Percentiles rank a stretch among this genome's conserved stretches.
Conservation (phyloP, 35 echinoderm and acorn worm species). For the Anneissia japonica region DNA sequence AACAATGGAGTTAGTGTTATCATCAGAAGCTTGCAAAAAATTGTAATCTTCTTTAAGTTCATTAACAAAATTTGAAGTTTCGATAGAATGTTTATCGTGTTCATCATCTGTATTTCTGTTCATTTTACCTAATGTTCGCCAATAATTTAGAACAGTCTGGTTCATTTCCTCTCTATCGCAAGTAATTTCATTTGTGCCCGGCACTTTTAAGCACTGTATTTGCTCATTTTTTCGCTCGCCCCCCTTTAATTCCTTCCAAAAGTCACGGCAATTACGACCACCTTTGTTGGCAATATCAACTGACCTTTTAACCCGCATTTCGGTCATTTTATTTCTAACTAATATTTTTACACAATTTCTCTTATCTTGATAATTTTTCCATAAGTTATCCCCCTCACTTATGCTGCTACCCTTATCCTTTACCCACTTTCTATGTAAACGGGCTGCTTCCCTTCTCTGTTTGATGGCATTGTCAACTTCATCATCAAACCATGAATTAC, state of each 20-base stretch:
- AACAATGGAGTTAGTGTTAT: not conserved
- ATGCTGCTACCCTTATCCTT: not conserved
- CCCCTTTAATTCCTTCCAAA: slow-evolving; percentile 7
- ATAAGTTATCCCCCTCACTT: not conserved
- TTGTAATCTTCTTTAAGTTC: not conserved
- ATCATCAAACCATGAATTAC: too few relatives aligned
- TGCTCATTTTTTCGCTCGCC: not conserved
- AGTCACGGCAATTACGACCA: slow-evolving; percentile 4
- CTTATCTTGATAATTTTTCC: not conserved
- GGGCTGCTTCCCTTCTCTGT: not conserved
- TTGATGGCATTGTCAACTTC: too few relatives aligned
- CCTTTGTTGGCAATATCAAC: slow-evolving; percentile 20
- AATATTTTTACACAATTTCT: not conserved
- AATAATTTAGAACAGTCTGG: slow-evolving; percentile 7
- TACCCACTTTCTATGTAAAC: not conserved
- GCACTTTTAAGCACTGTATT: not conserved
- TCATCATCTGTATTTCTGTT: slow-evolving; percentile 2
- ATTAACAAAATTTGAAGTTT: slow-evolving; percentile 6
- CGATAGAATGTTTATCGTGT: not conserved
- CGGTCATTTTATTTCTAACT: slow-evolving; percentile 21
- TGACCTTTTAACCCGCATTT: slow-evolving; percentile 5
- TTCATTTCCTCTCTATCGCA: slow-evolving; percentile 7
- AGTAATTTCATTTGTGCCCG: slow-evolving; percentile 1
- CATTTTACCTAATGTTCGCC: slow-evolving; percentile 8
- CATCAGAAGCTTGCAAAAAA: not conserved